Conservation (phyloP, 2,888 invertebrate genomes). For the Tubulanus polymorphus region DNA sequence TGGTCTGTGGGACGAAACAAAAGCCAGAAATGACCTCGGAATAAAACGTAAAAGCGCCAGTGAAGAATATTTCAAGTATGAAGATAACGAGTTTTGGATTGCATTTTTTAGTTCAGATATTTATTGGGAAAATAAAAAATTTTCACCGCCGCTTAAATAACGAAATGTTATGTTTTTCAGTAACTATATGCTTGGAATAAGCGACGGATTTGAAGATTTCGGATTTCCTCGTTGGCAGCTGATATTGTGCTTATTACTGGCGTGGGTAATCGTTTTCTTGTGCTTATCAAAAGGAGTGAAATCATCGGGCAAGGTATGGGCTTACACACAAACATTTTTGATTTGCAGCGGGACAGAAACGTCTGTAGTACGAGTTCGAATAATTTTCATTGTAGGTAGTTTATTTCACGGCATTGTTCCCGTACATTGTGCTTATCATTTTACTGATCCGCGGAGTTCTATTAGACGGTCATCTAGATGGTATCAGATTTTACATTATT, state of each 20-base stretch:
- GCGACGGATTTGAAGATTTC: slow-evolving; percentile 36
- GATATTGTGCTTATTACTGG: slow-evolving; percentile 38
- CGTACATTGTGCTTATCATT: slow-evolving; percentile 42
- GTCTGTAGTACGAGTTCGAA: too few species aligned
- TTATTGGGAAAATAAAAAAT: too few species aligned
- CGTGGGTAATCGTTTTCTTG: slow-evolving; percentile 48
- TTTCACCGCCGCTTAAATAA: too few species aligned
- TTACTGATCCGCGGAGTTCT: slow-evolving; percentile 39
- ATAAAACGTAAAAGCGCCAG: slow-evolving; percentile 33
- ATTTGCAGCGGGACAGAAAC: too few species aligned
- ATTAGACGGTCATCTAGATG: slow-evolving; percentile 36
- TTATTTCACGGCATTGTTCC: slow-evolving; percentile 49
- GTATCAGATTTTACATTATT: slow-evolving; percentile 44
- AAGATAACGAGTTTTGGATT: too few species aligned
- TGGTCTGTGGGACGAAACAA: slow-evolving; percentile 32
- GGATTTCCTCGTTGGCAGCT: slow-evolving; percentile 45
- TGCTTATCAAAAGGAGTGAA: slow-evolving; percentile 51
- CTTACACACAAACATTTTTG: too few species aligned
- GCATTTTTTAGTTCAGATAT: too few species aligned
- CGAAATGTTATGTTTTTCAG: too few species aligned
- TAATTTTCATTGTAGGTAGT: slow-evolving; percentile 27
- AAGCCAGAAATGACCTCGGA: slow-evolving; percentile 29
- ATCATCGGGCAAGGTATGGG: slow-evolving; percentile 46
- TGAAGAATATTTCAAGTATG: slow-evolving; percentile 49
- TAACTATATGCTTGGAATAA: slow-evolving; percentile 32